A percentile compares a stretch with the other conserved stretches of the same genome.
phyloP scores from a whole-genome alignment of 2,113 vertebrate species.

The Acrocephalus arundinaceus region DNA sequence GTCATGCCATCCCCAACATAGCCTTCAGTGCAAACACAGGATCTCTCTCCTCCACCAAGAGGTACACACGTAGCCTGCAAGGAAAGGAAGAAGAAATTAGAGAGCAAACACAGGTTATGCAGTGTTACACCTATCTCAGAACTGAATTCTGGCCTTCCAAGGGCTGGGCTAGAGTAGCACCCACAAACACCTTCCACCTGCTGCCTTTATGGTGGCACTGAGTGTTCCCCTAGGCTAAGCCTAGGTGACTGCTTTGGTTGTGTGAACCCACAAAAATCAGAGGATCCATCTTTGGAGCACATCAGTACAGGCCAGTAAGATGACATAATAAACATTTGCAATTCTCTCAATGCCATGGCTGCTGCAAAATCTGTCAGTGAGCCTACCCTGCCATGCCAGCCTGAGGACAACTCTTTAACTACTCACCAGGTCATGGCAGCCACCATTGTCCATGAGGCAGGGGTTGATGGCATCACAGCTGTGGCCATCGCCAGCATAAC shows the following conservation, averaged over 20 bases:
- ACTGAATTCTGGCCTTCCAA: not conserved
- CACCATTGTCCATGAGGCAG: slow-evolving; percentile 83
- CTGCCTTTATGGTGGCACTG: not conserved
- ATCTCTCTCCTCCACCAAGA: slow-evolving; percentile 66
- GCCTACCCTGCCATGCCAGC: not conserved
- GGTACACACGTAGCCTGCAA: slow-evolving; percentile 83
- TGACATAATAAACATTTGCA: not conserved
- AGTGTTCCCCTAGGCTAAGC: not conserved
- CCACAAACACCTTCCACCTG: not conserved
- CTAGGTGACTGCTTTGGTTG: not conserved
- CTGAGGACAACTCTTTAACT: not conserved
- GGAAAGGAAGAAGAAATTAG: not conserved
- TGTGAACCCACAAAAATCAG: not conserved
- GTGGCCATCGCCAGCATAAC: slow-evolving; percentile 85
- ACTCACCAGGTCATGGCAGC: slow-evolving; percentile 88
- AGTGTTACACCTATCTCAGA: not conserved
- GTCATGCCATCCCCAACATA: slow-evolving; percentile 81
- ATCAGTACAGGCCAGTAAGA: not conserved
- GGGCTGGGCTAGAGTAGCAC: not conserved
- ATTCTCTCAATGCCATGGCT: not conserved
- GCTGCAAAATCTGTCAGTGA: not conserved
- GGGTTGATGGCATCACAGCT: slow-evolving; percentile 84
- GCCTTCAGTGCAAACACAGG: slow-evolving; percentile 80
- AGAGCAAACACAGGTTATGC: not conserved
- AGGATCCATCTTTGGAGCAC: not conserved